Evolutionary conservation across 1,140 invertebrate genomes (phyloP).

Genomic region (Diuraphis noxia): DNA sequence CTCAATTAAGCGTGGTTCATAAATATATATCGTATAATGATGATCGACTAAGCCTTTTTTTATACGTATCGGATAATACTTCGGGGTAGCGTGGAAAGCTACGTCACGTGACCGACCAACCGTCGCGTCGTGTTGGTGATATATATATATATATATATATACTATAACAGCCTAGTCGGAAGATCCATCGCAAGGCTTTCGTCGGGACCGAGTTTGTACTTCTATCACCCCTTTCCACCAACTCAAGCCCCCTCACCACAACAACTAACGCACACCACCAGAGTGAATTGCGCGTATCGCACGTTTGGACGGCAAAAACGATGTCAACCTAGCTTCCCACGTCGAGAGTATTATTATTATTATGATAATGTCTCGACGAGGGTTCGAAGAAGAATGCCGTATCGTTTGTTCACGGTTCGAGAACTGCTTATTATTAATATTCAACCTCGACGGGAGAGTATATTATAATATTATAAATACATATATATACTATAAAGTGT

Average conservation of each 20-base stretch:
- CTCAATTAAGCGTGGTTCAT: neutral
- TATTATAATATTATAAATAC: neutral
- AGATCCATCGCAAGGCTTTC: neutral
- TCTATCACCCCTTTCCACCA: no score
- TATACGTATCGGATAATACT: neutral
- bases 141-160: neutral
- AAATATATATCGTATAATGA: neutral
- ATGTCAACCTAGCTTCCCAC: neutral
- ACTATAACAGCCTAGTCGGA: neutral
- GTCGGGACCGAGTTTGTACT: neutral
- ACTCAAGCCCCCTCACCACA: no score
- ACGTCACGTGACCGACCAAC: neutral
- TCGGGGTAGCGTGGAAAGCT: neutral
- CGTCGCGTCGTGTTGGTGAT: neutral
- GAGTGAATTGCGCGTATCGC: neutral
- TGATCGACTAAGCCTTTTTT: neutral
- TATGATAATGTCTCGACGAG: slow-evolving; percentile 22
- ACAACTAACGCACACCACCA: neutral
- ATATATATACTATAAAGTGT: neutral
- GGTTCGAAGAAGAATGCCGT: slow-evolving; percentile 9
- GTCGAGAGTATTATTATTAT: slow-evolving; percentile 1
- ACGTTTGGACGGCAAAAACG: neutral
- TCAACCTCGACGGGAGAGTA: slow-evolving; percentile 4
- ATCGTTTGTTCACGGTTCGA: slow-evolving; percentile 33
- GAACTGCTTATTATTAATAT: slow-evolving; percentile 28